phyloP scores from a whole-genome alignment of 2,797 vertebrate genomes.

The Scarus forsteni region DNA sequence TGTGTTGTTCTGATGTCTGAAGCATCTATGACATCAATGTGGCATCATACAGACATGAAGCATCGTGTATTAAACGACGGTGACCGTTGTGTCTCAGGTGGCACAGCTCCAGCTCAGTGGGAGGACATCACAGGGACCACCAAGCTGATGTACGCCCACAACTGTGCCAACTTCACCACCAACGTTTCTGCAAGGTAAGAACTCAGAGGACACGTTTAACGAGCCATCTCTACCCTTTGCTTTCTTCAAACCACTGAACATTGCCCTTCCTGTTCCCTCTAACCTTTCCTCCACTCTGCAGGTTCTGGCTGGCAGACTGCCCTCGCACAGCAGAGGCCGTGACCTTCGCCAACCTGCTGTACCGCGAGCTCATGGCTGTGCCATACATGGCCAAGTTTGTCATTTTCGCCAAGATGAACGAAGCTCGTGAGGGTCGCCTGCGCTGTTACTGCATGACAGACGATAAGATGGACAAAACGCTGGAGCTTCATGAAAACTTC shows the following conservation, averaged over 20 bases:
- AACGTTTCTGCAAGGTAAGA: conserved; percentile 97
- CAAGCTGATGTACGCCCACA: conserved; percentile 94
- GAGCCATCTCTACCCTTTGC: background rate
- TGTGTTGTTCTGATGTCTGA: background rate
- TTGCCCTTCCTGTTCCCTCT: background rate
- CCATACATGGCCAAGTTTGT: conserved; percentile 99
- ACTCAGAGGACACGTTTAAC: background rate
- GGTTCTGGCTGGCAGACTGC: conserved; percentile 98
- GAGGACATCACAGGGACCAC: conserved; percentile 99
- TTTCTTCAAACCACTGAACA: background rate
- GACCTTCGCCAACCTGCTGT: conserved; percentile 93
- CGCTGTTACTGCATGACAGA: conserved; percentile 99
- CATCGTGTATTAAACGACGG: conserved; percentile 23
- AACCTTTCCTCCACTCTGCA: conserved; percentile 51
- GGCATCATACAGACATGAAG: background rate
- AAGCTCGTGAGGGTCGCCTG: conserved; percentile 92
- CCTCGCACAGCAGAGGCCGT: conserved; percentile 95
- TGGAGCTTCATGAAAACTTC: conserved; percentile 98
- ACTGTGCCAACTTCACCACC: conserved; percentile 97
- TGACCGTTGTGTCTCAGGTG: conserved; percentile 84
- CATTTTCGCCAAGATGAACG: conserved; percentile 98
- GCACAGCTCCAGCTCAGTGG: conserved; percentile 97
- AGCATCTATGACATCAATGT: background rate
- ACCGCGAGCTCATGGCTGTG: conserved; percentile 93
- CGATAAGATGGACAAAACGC: conserved; percentile 98